These are phyloP conservation scores for Cyphomyrus plagiostoma DNA, from an alignment of 2,113 vertebrate species.

Conservation along the genomic window DNA sequence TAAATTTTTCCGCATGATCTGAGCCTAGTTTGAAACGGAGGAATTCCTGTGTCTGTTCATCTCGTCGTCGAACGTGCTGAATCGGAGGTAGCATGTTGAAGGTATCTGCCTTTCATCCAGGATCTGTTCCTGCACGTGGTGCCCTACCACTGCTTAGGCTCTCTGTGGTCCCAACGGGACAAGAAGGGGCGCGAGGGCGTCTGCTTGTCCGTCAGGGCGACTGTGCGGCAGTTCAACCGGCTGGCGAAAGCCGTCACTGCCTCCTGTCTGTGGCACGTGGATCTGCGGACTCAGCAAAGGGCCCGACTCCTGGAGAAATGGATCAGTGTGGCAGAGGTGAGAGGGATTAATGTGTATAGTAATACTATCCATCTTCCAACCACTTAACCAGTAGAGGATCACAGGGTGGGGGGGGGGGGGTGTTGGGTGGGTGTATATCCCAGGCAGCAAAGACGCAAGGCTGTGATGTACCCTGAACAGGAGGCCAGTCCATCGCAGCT, in stretches of 20 bases:
- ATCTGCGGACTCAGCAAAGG: slow-evolving; percentile 71
- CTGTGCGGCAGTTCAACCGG: slow-evolving; percentile 81
- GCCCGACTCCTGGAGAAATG: slow-evolving; percentile 82
- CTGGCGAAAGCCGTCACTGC: slow-evolving; percentile 74
- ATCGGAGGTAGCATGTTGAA: neutral
- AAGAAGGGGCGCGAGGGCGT: slow-evolving; percentile 72
- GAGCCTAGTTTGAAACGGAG: neutral
- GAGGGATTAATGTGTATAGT: neutral
- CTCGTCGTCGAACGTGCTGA: neutral
- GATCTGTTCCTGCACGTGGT: slow-evolving; percentile 79
- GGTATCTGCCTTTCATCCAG: slow-evolving; percentile 46
- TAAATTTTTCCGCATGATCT: neutral
- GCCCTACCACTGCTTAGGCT: slow-evolving; percentile 83
- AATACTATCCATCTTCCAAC: neutral
- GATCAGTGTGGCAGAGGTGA: slow-evolving; percentile 82
- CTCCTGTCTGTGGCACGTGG: slow-evolving; percentile 69
- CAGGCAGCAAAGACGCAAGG: neutral
- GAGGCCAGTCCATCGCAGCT: neutral
- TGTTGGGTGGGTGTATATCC: neutral
- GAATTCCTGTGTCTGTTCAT: neutral
- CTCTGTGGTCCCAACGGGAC: slow-evolving; percentile 80
- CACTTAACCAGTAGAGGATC: neutral
- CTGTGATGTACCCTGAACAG: neutral
- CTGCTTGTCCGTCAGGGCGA: slow-evolving; percentile 79
- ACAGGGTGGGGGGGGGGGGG: neutral